Evolutionary conservation across 35 echinoderm and acorn worm genomes (phyloP).

Genomic region (Antedon bifida): DNA sequence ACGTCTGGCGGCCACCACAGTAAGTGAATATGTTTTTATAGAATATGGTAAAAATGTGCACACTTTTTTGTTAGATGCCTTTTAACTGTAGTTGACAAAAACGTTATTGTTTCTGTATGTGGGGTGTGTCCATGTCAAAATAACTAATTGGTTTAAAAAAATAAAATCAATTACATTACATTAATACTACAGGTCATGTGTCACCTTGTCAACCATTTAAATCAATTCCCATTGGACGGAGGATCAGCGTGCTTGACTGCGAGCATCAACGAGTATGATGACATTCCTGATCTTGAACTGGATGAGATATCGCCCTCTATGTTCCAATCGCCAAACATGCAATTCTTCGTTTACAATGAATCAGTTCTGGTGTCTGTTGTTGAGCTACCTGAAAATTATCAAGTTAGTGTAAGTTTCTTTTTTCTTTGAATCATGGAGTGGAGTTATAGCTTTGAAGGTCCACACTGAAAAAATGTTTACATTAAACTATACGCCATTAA

Average conservation of each 20-base stretch:
- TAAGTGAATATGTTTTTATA: neutral
- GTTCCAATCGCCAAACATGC: conserved; percentile 73
- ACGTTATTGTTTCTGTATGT: too few relatives aligned
- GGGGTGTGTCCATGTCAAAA: too few relatives aligned
- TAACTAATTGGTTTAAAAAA: too few relatives aligned
- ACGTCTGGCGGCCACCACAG: neutral
- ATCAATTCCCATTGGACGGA: conserved; percentile 85
- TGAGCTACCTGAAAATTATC: conserved; percentile 42
- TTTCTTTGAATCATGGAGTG: neutral
- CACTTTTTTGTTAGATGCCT: too few relatives aligned
- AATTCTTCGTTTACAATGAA: conserved; percentile 94
- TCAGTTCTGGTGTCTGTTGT: conserved; percentile 56
- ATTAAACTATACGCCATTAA: too few relatives aligned
- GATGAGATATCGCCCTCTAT: conserved; percentile 66
- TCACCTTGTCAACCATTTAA: conserved; percentile 76
- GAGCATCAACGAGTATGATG: conserved; percentile 72
- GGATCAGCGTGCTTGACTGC: conserved; percentile 81
- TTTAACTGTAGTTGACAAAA: too few relatives aligned
- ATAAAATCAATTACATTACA: too few relatives aligned
- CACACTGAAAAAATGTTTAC: too few relatives aligned
- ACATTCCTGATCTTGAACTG: conserved; percentile 26
- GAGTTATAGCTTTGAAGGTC: too few relatives aligned
- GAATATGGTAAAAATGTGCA: too few relatives aligned
- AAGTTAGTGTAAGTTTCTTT: neutral
- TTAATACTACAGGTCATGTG: conserved; percentile 53